Evolutionary conservation across 2,888 invertebrate species (phyloP).

Genomic region (Halocaridina rubra): DNA sequence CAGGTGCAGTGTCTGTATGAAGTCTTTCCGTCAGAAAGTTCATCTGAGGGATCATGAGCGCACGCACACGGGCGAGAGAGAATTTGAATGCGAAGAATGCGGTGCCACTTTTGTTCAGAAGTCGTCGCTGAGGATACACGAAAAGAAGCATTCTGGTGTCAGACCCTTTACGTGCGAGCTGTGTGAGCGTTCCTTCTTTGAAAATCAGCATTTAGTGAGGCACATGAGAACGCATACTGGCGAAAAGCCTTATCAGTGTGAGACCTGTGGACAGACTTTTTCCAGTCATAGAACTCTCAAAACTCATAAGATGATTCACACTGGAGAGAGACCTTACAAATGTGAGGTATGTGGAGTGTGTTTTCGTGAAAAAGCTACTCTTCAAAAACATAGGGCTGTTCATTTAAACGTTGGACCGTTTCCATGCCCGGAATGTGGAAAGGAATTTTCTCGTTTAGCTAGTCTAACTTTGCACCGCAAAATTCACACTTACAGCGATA

Average conservation of each 20-base stretch:
- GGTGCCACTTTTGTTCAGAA: constrained; percentile 26
- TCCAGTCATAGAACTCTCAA: constrained; percentile 28
- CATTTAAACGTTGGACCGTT: constrained; percentile 39
- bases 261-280: constrained; percentile 44
- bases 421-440: constrained; percentile 26
- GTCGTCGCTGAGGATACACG: constrained; percentile 33
- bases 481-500: constrained; percentile 3
- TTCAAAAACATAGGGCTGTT: constrained; percentile 27
- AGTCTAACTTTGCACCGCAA: constrained; percentile 29
- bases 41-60: constrained; percentile 31
- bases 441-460: constrained; percentile 30
- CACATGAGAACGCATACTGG: constrained; percentile 50
- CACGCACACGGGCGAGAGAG: constrained; percentile 39
- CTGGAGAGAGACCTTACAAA: constrained; percentile 37
- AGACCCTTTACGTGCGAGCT: constrained; percentile 18
- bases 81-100: constrained; percentile 38
- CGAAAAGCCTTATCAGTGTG: constrained; percentile 57
- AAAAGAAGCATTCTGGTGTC: constrained; percentile 30
- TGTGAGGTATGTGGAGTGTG: constrained; percentile 35
- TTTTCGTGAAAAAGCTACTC: constrained; percentile 37
- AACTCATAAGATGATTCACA: constrained; percentile 41
- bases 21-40: constrained; percentile 38
- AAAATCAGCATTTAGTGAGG: constrained; percentile 28
- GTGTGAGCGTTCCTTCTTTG: constrained; percentile 14
- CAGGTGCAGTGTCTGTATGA: constrained; percentile 17